phyloP scores from a whole-genome alignment of 2,888 invertebrate species.

The Ceriagrion tenellum region DNA sequence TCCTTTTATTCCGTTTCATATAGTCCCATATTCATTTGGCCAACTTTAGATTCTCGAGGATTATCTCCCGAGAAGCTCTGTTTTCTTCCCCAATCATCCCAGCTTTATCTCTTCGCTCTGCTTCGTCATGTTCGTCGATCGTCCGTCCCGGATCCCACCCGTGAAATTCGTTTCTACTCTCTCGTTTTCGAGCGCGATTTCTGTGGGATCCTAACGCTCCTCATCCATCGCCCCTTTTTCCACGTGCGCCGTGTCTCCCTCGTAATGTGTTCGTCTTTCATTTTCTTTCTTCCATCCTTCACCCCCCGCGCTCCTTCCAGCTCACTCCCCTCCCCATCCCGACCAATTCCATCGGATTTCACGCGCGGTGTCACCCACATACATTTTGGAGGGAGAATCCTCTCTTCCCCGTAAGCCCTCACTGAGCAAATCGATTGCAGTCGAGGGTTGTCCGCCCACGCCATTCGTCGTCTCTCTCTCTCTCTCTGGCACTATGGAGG shows the following conservation, averaged over 20 bases:
- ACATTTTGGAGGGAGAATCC: background rate
- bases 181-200: background rate
- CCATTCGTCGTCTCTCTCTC: background rate
- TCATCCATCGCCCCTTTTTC: background rate
- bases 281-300: background rate
- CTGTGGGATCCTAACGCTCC: background rate
- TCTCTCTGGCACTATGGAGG: background rate
- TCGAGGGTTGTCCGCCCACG: background rate
- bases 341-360: constrained; percentile 30
- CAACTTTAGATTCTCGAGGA: too few relatives aligned
- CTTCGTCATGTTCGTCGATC: background rate
- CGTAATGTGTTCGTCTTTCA: background rate
- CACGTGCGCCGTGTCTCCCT: background rate
- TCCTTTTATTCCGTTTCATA: too few relatives aligned
- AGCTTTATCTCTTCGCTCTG: background rate
- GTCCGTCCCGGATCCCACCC: background rate
- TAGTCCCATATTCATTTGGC: too few relatives aligned
- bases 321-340: background rate
- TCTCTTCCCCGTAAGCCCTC: background rate
- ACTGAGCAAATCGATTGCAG: background rate
- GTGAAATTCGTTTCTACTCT: background rate
- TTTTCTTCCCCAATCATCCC: background rate
- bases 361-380: constrained; percentile 15
- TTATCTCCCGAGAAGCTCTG: too few relatives aligned
- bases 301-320: background rate